phyloP scores from a whole-genome alignment of 2,797 vertebrate species.

The Sebastes reedi region DNA sequence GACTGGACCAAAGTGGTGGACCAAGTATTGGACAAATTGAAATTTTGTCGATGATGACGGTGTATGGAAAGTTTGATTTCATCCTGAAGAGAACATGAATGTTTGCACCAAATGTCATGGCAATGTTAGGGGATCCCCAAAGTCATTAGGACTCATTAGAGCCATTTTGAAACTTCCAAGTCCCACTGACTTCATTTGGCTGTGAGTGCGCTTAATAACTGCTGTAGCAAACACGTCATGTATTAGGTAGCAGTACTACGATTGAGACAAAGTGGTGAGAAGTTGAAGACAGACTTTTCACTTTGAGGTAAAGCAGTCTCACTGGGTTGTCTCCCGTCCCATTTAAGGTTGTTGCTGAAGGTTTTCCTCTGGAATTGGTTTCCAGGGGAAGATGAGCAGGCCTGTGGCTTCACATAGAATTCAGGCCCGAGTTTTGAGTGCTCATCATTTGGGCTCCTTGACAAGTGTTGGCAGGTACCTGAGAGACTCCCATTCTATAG shows the following conservation, averaged over 20 bases:
- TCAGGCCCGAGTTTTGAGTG: not conserved
- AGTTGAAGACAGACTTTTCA: not conserved
- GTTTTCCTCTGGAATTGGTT: conserved; percentile 1
- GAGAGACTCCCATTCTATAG: conserved; percentile 4
- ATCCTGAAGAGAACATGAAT: not conserved
- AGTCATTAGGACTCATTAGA: not conserved
- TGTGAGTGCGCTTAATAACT: not conserved
- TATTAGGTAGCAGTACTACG: too few species aligned
- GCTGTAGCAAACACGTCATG: not conserved
- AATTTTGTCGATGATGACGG: not conserved
- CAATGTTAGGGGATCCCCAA: not conserved
- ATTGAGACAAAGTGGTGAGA: not conserved
- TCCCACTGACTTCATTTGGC: not conserved
- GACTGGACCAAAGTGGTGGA: not conserved
- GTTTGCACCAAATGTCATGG: not conserved
- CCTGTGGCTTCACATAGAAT: conserved; percentile 12
- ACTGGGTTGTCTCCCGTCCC: not conserved
- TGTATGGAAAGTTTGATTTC: not conserved
- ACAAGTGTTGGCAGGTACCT: conserved; percentile 8
- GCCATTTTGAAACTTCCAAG: not conserved
- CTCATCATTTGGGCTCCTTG: conserved; percentile 1
- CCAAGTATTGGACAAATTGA: not conserved
- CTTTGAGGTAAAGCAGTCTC: not conserved
- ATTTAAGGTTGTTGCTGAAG: not conserved
- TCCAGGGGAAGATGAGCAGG: not conserved